These are phyloP conservation scores for Lumbricus terrestris DNA, from an alignment of 2,888 invertebrate genomes.

Conservation along the genomic window DNA sequence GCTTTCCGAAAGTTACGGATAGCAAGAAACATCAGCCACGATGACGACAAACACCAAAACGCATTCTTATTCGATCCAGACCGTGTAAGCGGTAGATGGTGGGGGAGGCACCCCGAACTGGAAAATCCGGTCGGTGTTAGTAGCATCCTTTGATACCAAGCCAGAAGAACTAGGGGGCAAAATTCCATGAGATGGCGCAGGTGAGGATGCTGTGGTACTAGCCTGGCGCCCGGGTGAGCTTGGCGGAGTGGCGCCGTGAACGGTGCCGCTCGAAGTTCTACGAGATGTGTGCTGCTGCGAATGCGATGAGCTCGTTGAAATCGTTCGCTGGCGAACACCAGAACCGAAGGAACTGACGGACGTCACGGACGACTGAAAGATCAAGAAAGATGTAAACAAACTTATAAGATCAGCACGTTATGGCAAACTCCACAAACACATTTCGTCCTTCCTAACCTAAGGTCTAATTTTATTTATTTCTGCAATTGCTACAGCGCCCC, in stretches of 20 bases:
- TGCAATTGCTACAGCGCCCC: too few species aligned
- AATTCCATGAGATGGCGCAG: neutral
- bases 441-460: neutral
- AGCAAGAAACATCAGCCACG: neutral
- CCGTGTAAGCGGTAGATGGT: conserved; percentile 24
- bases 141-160: conserved; percentile 6
- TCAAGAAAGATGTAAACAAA: neutral
- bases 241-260: neutral
- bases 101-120: conserved; percentile 35
- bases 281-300: neutral
- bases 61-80: conserved; percentile 20
- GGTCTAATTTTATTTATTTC: too few species aligned
- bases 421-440: neutral
- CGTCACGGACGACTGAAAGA: neutral
- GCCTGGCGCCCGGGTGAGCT: neutral
- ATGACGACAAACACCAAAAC: neutral
- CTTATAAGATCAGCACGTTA: neutral
- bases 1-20: neutral
- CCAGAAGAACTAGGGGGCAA: conserved; percentile 17
- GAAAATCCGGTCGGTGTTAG: conserved; percentile 26
- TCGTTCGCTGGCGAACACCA: conserved; percentile 6
- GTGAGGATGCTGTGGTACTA: conserved; percentile 10
- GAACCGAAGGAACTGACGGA: neutral
- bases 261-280: neutral
- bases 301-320: conserved; percentile 5